Conservation (phyloP, 2,113 vertebrate species). For the Dromiciops gliroides region DNA sequence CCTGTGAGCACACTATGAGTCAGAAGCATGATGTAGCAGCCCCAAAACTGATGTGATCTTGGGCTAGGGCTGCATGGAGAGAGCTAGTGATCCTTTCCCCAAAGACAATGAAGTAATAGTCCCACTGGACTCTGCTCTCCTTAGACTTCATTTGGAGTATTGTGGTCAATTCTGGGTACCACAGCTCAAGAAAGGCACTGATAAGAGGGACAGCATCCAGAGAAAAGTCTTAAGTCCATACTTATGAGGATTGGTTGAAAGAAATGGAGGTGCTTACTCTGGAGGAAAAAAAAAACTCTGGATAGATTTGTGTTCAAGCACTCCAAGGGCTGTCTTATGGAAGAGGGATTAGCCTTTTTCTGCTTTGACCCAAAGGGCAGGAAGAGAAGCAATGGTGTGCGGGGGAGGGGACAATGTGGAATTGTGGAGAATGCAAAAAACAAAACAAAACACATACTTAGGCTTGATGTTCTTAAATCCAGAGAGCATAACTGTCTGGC, state of each 20-base stretch:
- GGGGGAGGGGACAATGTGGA: not conserved
- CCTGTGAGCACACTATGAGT: too few species aligned
- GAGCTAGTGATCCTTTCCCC: too few species aligned
- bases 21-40: too few species aligned
- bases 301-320: not conserved
- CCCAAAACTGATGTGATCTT: too few species aligned
- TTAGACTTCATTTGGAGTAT: not conserved
- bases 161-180: not conserved
- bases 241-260: not conserved
- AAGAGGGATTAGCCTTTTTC: not conserved
- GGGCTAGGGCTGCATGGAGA: too few species aligned
- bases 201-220: not conserved
- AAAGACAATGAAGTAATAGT: too few species aligned
- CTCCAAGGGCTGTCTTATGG: not conserved
- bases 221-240: not conserved
- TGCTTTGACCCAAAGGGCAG: not conserved
- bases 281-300: not conserved
- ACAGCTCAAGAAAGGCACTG: not conserved
- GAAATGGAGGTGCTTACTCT: not conserved
- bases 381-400: not conserved
- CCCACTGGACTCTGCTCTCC: not conserved
- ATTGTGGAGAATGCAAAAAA: not conserved
- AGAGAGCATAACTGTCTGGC: not conserved
- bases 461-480: not conserved
- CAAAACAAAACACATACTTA: not conserved